These are phyloP conservation scores for Globia sparganii DNA, from an alignment of 2,888 invertebrate genomes.

Conservation along the genomic window DNA sequence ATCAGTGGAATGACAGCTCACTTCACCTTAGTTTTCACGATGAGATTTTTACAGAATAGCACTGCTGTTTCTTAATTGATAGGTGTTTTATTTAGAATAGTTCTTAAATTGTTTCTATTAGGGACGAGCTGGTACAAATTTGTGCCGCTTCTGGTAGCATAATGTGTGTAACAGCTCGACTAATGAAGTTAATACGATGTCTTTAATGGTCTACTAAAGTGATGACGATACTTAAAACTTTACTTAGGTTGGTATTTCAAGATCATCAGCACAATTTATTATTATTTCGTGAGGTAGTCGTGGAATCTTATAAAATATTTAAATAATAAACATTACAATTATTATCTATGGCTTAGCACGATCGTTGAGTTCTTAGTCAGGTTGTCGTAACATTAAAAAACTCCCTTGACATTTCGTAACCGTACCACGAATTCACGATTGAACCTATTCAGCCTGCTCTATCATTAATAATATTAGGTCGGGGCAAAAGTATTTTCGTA, in stretches of 20 bases:
- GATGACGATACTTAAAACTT: neutral
- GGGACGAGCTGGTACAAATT: too few relatives aligned
- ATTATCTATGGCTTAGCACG: conserved; percentile 13
- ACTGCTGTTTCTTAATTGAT: neutral
- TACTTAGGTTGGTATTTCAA: neutral
- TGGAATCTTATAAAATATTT: neutral
- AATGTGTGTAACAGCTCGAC: too few relatives aligned
- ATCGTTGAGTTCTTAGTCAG: conserved; percentile 6
- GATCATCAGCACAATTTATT: neutral
- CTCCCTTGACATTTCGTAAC: conserved; percentile 72
- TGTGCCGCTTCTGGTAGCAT: too few relatives aligned
- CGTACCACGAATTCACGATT: conserved; percentile 67
- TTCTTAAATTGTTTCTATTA: neutral
- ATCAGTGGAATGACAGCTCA: too few relatives aligned
- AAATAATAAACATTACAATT: neutral
- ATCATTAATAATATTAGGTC: conserved; percentile 54
- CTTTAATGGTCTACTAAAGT: neutral
- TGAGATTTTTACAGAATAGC: too few relatives aligned
- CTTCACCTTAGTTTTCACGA: too few relatives aligned
- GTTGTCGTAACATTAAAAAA: conserved; percentile 46
- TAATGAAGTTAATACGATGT: neutral
- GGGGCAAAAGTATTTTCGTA: too few relatives aligned
- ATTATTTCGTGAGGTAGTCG: neutral
- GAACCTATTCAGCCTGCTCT: conserved; percentile 37
- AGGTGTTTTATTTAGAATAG: neutral